Base-by-base conservation (phyloP, 1,140 invertebrate species). In the Megalonaias nervosa region DNA sequence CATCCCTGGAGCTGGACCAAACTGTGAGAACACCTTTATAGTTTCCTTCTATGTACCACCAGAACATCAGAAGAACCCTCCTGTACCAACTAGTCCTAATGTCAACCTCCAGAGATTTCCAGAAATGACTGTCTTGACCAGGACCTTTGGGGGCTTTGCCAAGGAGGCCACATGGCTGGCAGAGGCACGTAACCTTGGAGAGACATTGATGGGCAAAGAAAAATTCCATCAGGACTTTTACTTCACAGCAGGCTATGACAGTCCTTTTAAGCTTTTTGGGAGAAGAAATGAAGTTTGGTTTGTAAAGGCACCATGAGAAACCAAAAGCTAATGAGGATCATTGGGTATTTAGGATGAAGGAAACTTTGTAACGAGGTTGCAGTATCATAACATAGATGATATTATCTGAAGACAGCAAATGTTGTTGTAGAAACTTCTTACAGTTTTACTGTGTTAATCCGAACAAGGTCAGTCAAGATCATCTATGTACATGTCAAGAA, bases 31-130 rank as follows among this genome's bases (percentile, higher is more conserved):
- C 65, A 86, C 82, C 19, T 91, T 90, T 81, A 88, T 87, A 19
- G 88, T 91, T 58, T 90, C 90, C 48, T 90, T 91, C 76, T 90
- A 84, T 78, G 80, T 91, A 26, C 89, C 87, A 16, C 57, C 78
- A 14, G 78, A 75, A 38, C 83, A 87, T 74, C 85, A 86, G 61
- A 84, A 66, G 3, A 79, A 85, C 65, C 86, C 91, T 5, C 90
- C 90, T 23, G 77, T 83, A 72, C 90, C 91, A 1, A 85, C 69
- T 19, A 85, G 85, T 56, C 59, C 81, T 13, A 80, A 85, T 14
- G 87, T 91, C 6, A 90, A 86, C 79, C 81, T 91, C 13, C 82
- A 90, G 23, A 74, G 85, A 2, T 80, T 85, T 21, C 88, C 88
- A n/a, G 79, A 80, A 65, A 81, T 87, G 74, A 83, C 77, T 17